Conservation (phyloP, 30 jellyfish, hydroid and myxozoan genomes). For the Aurelia aurita complex sp. Pacific region DNA sequence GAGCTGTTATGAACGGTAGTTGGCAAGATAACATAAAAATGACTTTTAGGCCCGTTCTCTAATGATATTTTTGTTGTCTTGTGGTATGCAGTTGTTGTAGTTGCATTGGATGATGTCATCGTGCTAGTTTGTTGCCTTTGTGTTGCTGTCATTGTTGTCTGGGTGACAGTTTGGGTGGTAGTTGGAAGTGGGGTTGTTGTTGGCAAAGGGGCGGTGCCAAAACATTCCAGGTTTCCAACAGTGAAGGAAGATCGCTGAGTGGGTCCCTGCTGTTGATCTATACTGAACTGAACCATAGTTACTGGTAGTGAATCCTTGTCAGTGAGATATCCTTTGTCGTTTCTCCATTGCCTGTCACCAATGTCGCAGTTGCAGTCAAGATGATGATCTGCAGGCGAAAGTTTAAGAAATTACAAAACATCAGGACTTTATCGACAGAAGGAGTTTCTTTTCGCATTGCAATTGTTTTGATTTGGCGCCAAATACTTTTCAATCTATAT, state of each 20-base stretch:
- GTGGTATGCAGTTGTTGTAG: background rate
- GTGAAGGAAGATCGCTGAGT: conserved; percentile 80
- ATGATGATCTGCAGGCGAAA: conserved; percentile 59
- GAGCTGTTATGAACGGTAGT: conserved; percentile 22
- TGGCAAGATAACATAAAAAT: background rate
- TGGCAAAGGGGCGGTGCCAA: conserved; percentile 88
- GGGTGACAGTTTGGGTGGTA: conserved; percentile 27
- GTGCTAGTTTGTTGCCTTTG: background rate
- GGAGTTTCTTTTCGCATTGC: too few species aligned
- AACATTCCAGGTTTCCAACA: conserved; percentile 89
- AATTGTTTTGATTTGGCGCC: too few species aligned
- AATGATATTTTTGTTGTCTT: background rate
- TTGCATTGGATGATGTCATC: background rate
- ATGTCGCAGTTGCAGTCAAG: conserved; percentile 97
- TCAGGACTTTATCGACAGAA: too few species aligned
- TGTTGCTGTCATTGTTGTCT: background rate
- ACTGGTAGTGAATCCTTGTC: conserved; percentile 91
- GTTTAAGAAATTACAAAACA: background rate
- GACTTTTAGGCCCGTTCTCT: background rate
- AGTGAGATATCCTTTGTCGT: conserved; percentile 82
- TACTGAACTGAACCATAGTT: conserved; percentile 79
- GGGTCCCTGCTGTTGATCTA: conserved; percentile 60
- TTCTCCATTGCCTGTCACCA: conserved; percentile 88
- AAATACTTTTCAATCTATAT: too few species aligned
- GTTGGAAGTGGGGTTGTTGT: conserved; percentile 72